Conservation (phyloP, 2,113 vertebrate genomes). For the Trichechus manatus region DNA sequence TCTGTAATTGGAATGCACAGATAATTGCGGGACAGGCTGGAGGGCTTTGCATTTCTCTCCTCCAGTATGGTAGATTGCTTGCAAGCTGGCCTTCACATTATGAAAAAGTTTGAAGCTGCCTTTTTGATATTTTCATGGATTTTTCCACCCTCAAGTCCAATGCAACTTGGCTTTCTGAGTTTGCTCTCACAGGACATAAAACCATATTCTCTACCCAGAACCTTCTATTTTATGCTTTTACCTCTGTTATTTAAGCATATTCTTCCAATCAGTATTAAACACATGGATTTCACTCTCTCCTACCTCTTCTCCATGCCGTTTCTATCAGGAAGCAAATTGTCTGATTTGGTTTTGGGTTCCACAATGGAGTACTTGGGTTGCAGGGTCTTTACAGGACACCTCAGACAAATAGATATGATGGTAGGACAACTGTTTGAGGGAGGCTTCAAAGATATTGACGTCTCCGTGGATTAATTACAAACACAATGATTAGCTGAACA, state of each 20-base stretch:
- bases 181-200: neutral
- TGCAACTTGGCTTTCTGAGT: neutral
- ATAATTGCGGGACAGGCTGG: accelerated
- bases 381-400: too few species aligned
- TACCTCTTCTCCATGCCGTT: accelerated
- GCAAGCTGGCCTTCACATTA: neutral
- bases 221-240: neutral
- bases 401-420: accelerated
- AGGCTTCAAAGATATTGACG: neutral
- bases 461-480: accelerated
- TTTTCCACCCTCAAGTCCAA: neutral
- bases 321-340: neutral
- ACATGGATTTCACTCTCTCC: neutral
- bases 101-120: neutral
- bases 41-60: accelerated
- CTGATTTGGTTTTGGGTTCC: neutral
- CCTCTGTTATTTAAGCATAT: neutral
- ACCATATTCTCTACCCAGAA: neutral
- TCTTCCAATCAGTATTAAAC: neutral
- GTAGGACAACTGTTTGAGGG: accelerated
- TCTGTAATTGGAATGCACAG: accelerated
- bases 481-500: accelerated
- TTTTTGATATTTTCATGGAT: too few species aligned
- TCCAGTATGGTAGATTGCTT: neutral
- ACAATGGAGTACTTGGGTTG: neutral